These are phyloP conservation scores for Caracal caracal DNA, from an alignment of 2,113 vertebrate genomes.

Conservation along the genomic window DNA sequence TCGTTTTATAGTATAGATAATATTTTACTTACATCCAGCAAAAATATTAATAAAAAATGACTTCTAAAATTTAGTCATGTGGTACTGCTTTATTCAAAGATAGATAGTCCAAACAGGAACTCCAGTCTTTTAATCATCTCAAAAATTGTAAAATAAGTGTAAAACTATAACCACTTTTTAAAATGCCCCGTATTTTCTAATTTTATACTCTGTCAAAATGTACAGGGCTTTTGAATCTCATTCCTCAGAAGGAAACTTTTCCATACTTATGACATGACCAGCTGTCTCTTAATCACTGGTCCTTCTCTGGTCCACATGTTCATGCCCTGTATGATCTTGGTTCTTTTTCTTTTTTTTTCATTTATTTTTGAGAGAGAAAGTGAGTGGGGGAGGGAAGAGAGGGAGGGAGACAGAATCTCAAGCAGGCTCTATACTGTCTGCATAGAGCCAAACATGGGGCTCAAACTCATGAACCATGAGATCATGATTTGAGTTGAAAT, in stretches of 20 bases:
- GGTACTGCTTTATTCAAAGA: not conserved
- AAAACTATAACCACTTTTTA: not conserved
- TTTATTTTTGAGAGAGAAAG: no score
- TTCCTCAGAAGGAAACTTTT: not conserved
- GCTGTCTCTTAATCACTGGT: not conserved
- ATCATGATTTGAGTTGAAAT: no score
- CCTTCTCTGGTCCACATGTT: no score
- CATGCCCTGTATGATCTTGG: not conserved
- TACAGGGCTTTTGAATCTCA: not conserved
- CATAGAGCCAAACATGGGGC: no score
- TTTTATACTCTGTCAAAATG: not conserved
- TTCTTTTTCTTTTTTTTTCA: not conserved
- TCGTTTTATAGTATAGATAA: not conserved
- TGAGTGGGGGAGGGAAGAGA: no score
- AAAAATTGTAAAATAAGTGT: not conserved
- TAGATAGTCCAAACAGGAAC: not conserved
- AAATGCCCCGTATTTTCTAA: not conserved
- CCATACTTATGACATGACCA: accelerated
- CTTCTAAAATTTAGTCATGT: not conserved
- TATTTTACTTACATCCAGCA: not conserved
- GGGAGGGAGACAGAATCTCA: no score
- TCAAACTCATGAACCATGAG: no score
- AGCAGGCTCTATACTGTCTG: no score
- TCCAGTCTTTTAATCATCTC: not conserved
- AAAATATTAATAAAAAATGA: not conserved